Conservation (phyloP, 2,888 invertebrate species). For the Tupiocoris notatus region DNA sequence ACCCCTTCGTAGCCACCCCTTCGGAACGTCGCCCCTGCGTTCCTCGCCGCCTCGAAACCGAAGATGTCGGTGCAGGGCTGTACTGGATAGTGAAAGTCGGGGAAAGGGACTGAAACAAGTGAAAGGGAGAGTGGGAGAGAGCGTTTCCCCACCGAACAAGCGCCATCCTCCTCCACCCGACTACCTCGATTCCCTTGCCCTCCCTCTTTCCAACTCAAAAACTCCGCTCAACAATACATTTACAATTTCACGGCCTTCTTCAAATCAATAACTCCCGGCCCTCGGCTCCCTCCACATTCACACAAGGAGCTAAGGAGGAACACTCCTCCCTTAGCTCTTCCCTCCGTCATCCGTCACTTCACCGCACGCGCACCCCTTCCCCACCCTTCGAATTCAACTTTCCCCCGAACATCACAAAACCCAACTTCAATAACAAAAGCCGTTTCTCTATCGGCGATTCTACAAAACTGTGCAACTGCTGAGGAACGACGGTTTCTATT, state of each 20-base stretch:
- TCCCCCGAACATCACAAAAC: not conserved
- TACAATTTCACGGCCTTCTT: constrained; percentile 47
- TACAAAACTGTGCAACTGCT: no score
- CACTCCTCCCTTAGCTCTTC: not conserved
- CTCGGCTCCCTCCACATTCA: constrained; percentile 30
- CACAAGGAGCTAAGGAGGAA: constrained; percentile 8
- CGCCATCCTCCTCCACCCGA: constrained; percentile 35
- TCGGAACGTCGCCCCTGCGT: not conserved
- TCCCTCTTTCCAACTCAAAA: constrained; percentile 44
- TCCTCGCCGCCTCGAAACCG: not conserved
- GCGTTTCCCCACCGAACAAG: constrained; percentile 46
- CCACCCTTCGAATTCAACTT: not conserved
- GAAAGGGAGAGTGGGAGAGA: constrained; percentile 41
- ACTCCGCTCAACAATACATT: constrained; percentile 48
- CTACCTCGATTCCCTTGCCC: constrained; percentile 3
- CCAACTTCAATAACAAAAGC: not conserved
- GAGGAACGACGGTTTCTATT: no score
- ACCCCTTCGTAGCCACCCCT: not conserved
- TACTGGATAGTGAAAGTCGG: no score
- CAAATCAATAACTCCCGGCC: constrained; percentile 46
- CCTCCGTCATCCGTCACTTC: not conserved
- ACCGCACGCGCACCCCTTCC: constrained; percentile 22
- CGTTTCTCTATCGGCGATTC: not conserved
- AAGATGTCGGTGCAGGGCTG: not conserved
- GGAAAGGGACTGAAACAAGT: not conserved